phyloP scores from a whole-genome alignment of 2,113 vertebrate species.

The Ophiodon elongatus region DNA sequence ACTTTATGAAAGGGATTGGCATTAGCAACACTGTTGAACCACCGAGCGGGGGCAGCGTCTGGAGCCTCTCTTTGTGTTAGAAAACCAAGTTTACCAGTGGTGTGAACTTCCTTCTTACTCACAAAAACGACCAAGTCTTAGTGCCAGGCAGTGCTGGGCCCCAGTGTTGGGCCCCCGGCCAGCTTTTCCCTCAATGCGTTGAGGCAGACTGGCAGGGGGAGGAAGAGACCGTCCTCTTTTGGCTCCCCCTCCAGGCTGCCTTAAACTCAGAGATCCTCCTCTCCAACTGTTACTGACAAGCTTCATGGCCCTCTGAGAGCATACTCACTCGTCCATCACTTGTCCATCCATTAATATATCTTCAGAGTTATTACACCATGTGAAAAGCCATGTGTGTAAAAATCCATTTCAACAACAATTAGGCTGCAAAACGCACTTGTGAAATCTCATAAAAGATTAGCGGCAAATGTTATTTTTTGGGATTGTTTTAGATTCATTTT shows the following conservation, averaged over 20 bases:
- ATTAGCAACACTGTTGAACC: slow-evolving; percentile 24
- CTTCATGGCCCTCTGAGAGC: slow-evolving; percentile 38
- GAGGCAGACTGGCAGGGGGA: slow-evolving; percentile 34
- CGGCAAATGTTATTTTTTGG: not conserved
- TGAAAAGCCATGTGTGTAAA: slow-evolving; percentile 40
- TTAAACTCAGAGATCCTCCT: slow-evolving; percentile 41
- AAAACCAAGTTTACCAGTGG: slow-evolving; percentile 43
- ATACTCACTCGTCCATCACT: slow-evolving; percentile 47
- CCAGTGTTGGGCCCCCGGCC: slow-evolving; percentile 53
- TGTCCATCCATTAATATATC: slow-evolving; percentile 61
- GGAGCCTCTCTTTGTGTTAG: slow-evolving; percentile 42
- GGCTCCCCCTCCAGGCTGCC: slow-evolving; percentile 28
- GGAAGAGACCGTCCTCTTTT: slow-evolving; percentile 43
- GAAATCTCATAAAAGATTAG: slow-evolving; percentile 19
- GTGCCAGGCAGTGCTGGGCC: slow-evolving; percentile 43
- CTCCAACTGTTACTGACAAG: slow-evolving; percentile 41
- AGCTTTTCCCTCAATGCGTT: slow-evolving; percentile 57
- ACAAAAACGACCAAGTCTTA: slow-evolving; percentile 33
- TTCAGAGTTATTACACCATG: slow-evolving; percentile 60
- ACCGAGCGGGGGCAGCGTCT: slow-evolving; percentile 1
- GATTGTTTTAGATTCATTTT: not conserved
- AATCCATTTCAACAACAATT: slow-evolving; percentile 33
- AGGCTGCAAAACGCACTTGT: not conserved
- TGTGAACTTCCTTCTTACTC: slow-evolving; percentile 34
- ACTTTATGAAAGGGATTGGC: slow-evolving; percentile 53